Conservation (phyloP, 2,113 vertebrate genomes). For the Hirundichthys speculiger region DNA sequence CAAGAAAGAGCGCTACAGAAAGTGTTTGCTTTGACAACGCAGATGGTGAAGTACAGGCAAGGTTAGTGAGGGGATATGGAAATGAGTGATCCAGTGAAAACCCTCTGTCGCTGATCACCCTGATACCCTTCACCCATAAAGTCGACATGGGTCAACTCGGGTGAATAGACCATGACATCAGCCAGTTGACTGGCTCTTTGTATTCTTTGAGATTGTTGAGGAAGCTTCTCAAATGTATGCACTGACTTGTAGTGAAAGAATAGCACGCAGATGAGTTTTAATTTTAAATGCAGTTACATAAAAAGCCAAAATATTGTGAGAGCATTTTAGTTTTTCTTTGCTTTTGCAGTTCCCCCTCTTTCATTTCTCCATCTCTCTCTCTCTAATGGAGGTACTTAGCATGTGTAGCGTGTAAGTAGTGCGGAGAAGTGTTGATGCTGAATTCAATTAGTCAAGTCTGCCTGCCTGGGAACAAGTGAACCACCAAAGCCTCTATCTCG, state of each 20-base stretch:
- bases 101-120: slow-evolving; percentile 6
- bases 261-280: too few relatives aligned
- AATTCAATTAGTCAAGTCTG: slow-evolving; percentile 73
- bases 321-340: slow-evolving; percentile 25
- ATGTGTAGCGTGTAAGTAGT: slow-evolving; percentile 70
- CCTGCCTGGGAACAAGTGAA: slow-evolving; percentile 53
- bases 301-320: slow-evolving; percentile 1
- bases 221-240: too few relatives aligned
- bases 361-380: slow-evolving; percentile 8
- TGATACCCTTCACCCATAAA: slow-evolving; percentile 20
- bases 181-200: too few relatives aligned
- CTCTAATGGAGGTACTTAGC: slow-evolving; percentile 65
- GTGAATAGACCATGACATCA: too few relatives aligned
- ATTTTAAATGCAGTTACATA: background rate
- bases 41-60: too few relatives aligned
- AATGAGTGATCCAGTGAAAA: too few relatives aligned
- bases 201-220: too few relatives aligned
- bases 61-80: too few relatives aligned
- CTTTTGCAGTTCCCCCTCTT: slow-evolving; percentile 12
- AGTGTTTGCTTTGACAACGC: too few relatives aligned
- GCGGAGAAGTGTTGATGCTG: slow-evolving; percentile 71
- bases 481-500: slow-evolving; percentile 32
- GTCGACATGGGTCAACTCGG: too few relatives aligned
- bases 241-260: background rate
- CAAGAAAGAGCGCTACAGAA: too few relatives aligned